These are phyloP conservation scores for Urocolius indicus DNA, from an alignment of 2,113 vertebrate genomes.

Conservation along the genomic window DNA sequence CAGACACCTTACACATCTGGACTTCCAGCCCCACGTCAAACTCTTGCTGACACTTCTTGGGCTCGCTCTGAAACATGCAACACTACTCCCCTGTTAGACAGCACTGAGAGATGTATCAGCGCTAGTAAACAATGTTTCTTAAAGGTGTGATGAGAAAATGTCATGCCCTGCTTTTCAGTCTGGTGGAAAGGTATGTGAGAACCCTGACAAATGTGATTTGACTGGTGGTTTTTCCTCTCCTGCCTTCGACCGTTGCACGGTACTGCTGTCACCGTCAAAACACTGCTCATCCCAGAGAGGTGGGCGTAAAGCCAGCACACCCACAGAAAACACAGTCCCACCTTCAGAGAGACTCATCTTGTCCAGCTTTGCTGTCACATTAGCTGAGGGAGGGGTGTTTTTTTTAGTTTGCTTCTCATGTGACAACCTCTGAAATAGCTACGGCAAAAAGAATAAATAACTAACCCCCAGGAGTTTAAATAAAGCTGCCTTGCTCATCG, in stretches of 20 bases:
- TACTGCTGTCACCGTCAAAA: not conserved
- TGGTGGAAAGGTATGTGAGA: not conserved
- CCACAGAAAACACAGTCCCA: not conserved
- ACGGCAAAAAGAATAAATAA: not conserved
- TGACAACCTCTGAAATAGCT: conserved; percentile 54
- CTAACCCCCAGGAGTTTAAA: conserved; percentile 31
- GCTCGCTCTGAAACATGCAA: not conserved
- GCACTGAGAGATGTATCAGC: not conserved
- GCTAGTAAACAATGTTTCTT: not conserved
- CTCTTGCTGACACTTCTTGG: not conserved
- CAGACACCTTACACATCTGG: conserved; percentile 29
- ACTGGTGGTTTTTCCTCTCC: not conserved
- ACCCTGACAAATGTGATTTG: not conserved
- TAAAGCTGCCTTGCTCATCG: not conserved
- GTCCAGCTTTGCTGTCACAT: conserved; percentile 8
- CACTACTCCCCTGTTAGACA: not conserved
- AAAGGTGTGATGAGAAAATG: not conserved
- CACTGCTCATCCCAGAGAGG: not conserved
- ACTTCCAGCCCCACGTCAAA: not conserved
- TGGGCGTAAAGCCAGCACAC: not conserved
- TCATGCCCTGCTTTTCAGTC: not conserved
- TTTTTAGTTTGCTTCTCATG: conserved; percentile 29
- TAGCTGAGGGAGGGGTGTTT: not conserved
- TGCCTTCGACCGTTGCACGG: not conserved
- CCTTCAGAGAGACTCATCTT: not conserved